Evolutionary conservation across 2,113 vertebrate genomes (phyloP).

Genomic region (Cyanocitta stelleri): DNA sequence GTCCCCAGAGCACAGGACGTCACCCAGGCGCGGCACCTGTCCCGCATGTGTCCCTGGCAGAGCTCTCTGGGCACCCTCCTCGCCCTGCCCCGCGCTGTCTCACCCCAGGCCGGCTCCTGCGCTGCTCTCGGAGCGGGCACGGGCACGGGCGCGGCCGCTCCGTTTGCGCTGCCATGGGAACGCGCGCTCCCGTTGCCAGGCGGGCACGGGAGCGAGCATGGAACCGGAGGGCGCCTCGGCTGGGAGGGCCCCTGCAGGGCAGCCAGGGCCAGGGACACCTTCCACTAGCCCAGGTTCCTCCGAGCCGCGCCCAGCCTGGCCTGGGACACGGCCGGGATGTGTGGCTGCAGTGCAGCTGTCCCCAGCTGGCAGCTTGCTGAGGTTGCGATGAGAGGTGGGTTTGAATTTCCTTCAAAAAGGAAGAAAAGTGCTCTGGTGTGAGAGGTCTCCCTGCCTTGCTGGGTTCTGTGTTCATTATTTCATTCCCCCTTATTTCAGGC

Average conservation of each 20-base stretch:
- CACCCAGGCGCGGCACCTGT: neutral
- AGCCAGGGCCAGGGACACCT: too few relatives aligned
- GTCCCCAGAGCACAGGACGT: neutral
- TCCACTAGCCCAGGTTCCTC: neutral
- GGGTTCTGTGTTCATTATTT: neutral
- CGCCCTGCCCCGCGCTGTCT: neutral
- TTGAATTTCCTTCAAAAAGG: neutral
- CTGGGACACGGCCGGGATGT: too few relatives aligned
- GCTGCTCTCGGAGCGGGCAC: neutral
- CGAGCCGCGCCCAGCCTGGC: neutral
- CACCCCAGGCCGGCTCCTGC: neutral
- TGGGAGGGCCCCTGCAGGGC: neutral
- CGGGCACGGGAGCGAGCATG: neutral
- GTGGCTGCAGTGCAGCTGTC: fast-evolving
- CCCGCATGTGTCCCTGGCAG: neutral
- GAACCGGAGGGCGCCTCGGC: neutral
- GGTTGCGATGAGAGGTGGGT: fast-evolving
- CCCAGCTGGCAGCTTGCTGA: fast-evolving
- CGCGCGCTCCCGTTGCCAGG: neutral
- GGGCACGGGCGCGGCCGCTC: neutral
- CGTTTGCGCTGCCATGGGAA: conserved; percentile 16
- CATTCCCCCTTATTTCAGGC: neutral
- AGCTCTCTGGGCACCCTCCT: fast-evolving
- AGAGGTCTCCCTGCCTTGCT: neutral
- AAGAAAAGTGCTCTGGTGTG: neutral